Percentiles rank a stretch among this genome's conserved stretches.
These are phyloP conservation scores for Maniola hyperantus DNA, from an alignment of 2,888 invertebrate genomes.

Conservation along the genomic window DNA sequence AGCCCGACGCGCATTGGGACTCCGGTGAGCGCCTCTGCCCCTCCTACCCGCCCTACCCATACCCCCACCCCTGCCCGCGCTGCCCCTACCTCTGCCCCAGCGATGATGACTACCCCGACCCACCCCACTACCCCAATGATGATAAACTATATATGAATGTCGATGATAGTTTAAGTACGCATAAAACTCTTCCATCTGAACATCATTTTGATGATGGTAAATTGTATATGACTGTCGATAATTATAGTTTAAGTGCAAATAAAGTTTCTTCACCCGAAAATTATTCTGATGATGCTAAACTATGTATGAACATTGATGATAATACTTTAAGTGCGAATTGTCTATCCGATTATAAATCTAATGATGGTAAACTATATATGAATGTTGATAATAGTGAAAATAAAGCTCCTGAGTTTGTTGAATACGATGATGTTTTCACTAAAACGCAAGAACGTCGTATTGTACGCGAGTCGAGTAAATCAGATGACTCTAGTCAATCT, in stretches of 20 bases:
- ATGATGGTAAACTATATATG: constrained; percentile 4
- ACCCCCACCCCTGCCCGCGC: background rate
- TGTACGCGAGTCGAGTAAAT: background rate
- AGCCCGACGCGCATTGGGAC: constrained; percentile 86
- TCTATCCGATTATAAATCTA: background rate
- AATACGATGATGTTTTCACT: background rate
- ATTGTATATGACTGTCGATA: background rate
- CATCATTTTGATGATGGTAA: background rate
- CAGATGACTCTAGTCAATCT: background rate
- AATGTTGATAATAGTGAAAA: background rate
- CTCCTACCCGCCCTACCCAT: constrained; percentile 15
- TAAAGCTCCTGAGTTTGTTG: background rate
- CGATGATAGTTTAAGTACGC: constrained; percentile 7
- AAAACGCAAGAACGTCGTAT: background rate
- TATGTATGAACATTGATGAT: constrained; percentile 2
- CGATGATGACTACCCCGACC: background rate
- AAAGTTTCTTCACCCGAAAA: background rate
- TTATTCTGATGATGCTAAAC: background rate
- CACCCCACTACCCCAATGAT: constrained; percentile 1
- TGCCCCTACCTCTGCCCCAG: background rate
- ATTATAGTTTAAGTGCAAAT: background rate
- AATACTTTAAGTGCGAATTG: background rate
- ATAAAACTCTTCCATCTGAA: background rate
- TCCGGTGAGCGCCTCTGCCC: constrained; percentile 84
- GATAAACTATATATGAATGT: constrained; percentile 4